Evolutionary conservation across 2,888 invertebrate species (phyloP), one percentile per base, ranked within the genome.

Genomic region (Serrognathus titanus): DNA sequence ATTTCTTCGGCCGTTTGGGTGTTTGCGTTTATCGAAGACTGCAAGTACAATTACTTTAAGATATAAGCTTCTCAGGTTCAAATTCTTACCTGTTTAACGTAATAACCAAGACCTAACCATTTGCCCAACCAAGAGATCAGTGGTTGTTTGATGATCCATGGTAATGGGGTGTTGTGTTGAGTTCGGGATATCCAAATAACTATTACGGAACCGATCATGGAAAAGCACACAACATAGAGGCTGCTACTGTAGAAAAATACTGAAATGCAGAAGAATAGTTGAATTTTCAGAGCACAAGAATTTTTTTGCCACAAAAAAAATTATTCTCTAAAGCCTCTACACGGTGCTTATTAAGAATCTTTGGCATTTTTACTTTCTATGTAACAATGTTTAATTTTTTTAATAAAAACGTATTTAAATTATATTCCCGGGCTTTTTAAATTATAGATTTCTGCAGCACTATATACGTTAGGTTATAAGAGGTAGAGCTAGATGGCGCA

Each of bases 211-310:
- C 81, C 72, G n/a, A 83, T 71, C 65, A 83, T 71, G 1, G 83
- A 81, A 61, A 83, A 76, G 49, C 79, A 78, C 16, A 82, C 78
- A 64, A 83, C 74, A 60, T 82, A 80, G 51, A 84, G 71, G 57
- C 81, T 81, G 63, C 78, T 80, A 53, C 80, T 81, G 71, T 82
- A 84, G 71, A 84, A 83, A 55, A 80, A 69, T 24, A 84, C 85
- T 85, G 73, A 72, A 80, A 71, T 31, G 24, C 24, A 31, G 24
- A 31, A 31, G 24, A 7, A 8, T 37, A 50, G n/a, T 46, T 36
- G n/a, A n/a, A n/a, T 20, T 20, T 20, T 20, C 20, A 20, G 20
- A 20, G 24, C 24, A 2, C 24, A 31, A 31, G 7, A 1, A 31
- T 31, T 31, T 31, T 31, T 31, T 31, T 31, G 24, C 24, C 24